phyloP scores from a whole-genome alignment of 2,113 vertebrate genomes.

The Arothron firmamentum region DNA sequence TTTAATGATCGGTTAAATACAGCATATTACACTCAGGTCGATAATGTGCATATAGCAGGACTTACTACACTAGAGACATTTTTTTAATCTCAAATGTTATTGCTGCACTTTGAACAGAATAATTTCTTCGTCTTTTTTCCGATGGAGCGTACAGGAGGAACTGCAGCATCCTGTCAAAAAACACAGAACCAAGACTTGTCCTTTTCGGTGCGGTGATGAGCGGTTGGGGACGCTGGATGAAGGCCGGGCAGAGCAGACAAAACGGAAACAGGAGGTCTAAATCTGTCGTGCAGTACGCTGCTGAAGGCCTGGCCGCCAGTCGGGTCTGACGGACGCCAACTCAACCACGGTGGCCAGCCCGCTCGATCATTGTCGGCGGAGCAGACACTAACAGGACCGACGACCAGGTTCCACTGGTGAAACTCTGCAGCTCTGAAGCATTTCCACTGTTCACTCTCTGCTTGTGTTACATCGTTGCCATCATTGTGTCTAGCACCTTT shows the following conservation, averaged over 20 bases:
- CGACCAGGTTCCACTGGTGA: conserved; percentile 18
- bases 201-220: conserved; percentile 57
- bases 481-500: conserved; percentile 25
- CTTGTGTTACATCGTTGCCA: conserved; percentile 32
- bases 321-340: conserved; percentile 41
- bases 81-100: conserved; percentile 65
- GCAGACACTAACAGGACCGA: conserved; percentile 3
- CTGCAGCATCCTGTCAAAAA: conserved; percentile 37
- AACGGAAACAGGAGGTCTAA: conserved; percentile 38
- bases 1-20: conserved; percentile 74
- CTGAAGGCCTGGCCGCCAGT: conserved; percentile 26
- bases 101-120: conserved; percentile 62
- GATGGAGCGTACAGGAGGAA: conserved; percentile 49
- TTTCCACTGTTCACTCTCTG: conserved; percentile 9
- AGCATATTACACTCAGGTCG: conserved; percentile 67
- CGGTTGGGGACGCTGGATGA: conserved; percentile 53
- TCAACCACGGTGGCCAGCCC: conserved; percentile 48
- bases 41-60: conserved; percentile 63
- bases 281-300: conserved; percentile 41
- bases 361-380: conserved; percentile 55
- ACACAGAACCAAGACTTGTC: conserved; percentile 25
- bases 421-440: conserved; percentile 32
- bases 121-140: conserved; percentile 33
- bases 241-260: conserved; percentile 46
- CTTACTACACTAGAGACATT: conserved; percentile 52